A percentile compares a stretch with the other conserved stretches of the same genome.
Evolutionary conservation across 2,113 vertebrate genomes (phyloP).

Genomic region (Cyphomyrus plagiostoma): DNA sequence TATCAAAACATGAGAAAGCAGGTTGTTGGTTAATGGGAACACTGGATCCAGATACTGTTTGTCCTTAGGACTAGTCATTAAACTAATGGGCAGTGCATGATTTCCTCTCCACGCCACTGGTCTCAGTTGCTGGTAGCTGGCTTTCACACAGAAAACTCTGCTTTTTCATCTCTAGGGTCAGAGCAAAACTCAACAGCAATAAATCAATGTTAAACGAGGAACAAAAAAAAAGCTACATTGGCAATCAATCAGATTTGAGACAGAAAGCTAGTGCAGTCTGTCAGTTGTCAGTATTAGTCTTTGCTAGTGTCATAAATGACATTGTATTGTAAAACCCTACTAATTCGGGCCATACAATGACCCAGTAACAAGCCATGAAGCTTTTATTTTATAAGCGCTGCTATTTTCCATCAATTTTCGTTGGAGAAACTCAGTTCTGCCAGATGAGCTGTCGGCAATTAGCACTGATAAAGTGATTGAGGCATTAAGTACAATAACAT

Average conservation of each 20-base stretch:
- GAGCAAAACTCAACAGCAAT: background rate
- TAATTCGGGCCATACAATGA: background rate
- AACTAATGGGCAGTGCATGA: background rate
- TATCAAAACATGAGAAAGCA: background rate
- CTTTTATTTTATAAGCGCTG: background rate
- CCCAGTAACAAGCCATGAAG: background rate
- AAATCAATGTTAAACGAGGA: background rate
- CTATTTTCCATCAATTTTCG: background rate
- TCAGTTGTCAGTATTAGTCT: background rate
- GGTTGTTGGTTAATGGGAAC: background rate
- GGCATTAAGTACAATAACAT: background rate
- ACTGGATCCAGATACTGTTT: background rate
- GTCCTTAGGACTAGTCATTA: background rate
- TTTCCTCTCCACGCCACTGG: background rate
- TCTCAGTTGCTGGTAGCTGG: background rate
- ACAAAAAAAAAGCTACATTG: background rate
- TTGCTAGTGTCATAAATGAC: background rate
- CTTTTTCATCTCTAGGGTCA: background rate
- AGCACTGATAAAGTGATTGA: conserved; percentile 4
- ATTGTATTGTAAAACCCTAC: background rate
- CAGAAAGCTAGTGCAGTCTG: background rate
- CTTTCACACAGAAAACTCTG: background rate
- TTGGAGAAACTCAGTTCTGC: background rate
- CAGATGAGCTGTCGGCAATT: background rate
- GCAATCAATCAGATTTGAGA: background rate